Base-by-base conservation (phyloP, 2,888 invertebrate genomes). In the Aphidius colemani region DNA sequence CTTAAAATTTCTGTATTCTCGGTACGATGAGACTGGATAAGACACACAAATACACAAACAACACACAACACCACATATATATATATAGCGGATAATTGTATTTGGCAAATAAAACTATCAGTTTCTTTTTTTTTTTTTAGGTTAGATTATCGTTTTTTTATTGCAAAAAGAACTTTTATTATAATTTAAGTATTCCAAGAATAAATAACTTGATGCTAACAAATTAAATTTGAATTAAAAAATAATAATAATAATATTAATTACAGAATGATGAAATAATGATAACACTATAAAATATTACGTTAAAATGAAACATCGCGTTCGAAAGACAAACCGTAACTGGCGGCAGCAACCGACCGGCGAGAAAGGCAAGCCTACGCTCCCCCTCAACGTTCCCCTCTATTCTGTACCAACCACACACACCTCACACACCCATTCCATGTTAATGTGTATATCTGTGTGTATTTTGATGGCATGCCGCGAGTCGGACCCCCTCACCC, bases 261-360 rank as follows among this genome's bases (percentile, higher is more conserved):
- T 53, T 11, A 53, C 39, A 56, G 53, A 48, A 60, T 44, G n/a
- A 41, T 8, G 7, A 40, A 48, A 41, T 30, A 61, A 64, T 61
- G 53, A 48, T 41, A 53, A 45, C 5, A 30, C 3, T 30, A 18
- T 30, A 5, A 5, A 30, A 30, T 5, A 30, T 30, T 30, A 18
- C 5, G 5, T 30, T 30, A 1, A 30, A 5, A 30, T 66, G 70
- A 72, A 69, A 75, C 77, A 72, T 69, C 73, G 68, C 73, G 72
- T 70, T 68, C 70, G 73, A 79, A 72, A 78, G 79, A 75, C 75
- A 76, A 75, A 72, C 76, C 79, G 77, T 76, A 72, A 80, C 80
- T 79, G 70, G 73, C 73, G 77, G 30, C 30, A 30, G 30, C 30
- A 30, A 5, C 74, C 77, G 70, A 71, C 71, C 62, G 68, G 58